A percentile compares a stretch with the other conserved stretches of the same genome.
phyloP scores from a whole-genome alignment of 2,113 vertebrate genomes.

The Plestiodon gilberti region DNA sequence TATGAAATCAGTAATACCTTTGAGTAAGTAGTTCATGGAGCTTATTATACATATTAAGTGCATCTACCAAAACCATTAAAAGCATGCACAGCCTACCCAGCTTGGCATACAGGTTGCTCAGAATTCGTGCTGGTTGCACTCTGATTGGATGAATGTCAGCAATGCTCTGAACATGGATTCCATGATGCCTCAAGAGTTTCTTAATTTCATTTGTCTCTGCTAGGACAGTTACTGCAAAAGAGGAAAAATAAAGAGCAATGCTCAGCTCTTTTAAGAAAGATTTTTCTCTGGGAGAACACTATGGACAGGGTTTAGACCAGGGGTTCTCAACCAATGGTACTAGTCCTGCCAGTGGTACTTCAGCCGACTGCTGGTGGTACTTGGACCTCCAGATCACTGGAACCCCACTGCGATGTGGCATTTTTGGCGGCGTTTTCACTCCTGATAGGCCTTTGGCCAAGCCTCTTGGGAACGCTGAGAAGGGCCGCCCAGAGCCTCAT shows the following conservation, averaged over 20 bases:
- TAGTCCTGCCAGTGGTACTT: too few relatives aligned
- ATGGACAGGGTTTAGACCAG: too few relatives aligned
- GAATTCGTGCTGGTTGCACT: constrained; percentile 92
- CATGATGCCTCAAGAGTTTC: constrained; percentile 81
- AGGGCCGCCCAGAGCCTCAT: too few relatives aligned
- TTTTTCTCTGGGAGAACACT: background rate
- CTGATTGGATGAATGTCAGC: constrained; percentile 87
- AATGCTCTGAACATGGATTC: constrained; percentile 86
- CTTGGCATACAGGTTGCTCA: constrained; percentile 95
- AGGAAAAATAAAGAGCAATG: constrained; percentile 29
- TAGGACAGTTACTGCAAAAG: constrained; percentile 86
- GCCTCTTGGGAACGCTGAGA: too few relatives aligned
- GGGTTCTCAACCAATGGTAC: too few relatives aligned
- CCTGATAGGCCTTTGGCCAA: too few relatives aligned
- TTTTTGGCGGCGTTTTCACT: too few relatives aligned
- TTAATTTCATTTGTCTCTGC: constrained; percentile 90
- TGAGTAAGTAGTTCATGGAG: background rate
- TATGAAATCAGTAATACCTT: background rate
- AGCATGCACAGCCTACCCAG: constrained; percentile 80
- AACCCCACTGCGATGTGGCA: too few relatives aligned
- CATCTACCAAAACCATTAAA: background rate
- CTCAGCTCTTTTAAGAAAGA: background rate
- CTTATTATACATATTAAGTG: background rate
- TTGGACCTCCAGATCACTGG: too few relatives aligned
- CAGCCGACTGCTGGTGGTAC: too few relatives aligned